A percentile compares a stretch with the other conserved stretches of the same genome.
Evolutionary conservation across 2,113 vertebrate genomes (phyloP).

Genomic region (Trinectes maculatus): DNA sequence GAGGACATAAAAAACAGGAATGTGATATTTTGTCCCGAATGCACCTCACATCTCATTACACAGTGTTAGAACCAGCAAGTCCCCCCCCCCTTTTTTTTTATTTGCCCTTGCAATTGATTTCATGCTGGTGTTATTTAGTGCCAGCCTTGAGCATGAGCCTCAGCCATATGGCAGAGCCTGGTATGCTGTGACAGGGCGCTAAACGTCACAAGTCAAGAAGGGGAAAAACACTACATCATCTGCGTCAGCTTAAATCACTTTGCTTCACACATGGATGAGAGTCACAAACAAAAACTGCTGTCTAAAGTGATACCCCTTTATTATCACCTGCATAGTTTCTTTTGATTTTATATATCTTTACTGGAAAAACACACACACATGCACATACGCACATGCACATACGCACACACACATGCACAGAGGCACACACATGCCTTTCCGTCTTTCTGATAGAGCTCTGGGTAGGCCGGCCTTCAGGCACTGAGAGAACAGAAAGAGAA

Average conservation of each 20-base stretch:
- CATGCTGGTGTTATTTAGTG: conserved; percentile 67
- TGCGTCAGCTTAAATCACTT: conserved; percentile 32
- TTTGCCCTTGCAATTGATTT: conserved; percentile 67
- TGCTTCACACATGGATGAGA: conserved; percentile 7
- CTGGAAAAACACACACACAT: background rate
- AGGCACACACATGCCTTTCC: conserved; percentile 30
- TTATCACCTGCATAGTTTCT: conserved; percentile 41
- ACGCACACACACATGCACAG: conserved; percentile 3
- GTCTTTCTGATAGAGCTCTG: conserved; percentile 49
- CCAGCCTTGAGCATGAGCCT: conserved; percentile 46
- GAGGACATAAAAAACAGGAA: conserved; percentile 31
- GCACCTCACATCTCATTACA: conserved; percentile 43
- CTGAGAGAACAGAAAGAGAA: conserved; percentile 56
- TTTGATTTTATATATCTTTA: conserved; percentile 27
- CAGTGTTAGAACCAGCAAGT: conserved; percentile 15
- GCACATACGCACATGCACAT: background rate
- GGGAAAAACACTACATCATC: conserved; percentile 41
- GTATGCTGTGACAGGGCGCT: conserved; percentile 37
- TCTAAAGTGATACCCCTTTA: conserved; percentile 28
- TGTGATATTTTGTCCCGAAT: conserved; percentile 48
- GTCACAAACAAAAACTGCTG: conserved; percentile 42
- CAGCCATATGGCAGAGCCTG: conserved; percentile 14
- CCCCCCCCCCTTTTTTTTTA: conserved; percentile 33
- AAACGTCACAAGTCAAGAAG: conserved; percentile 42
- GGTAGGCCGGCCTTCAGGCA: conserved; percentile 49